Conservation (phyloP, 1,140 invertebrate genomes). For the Luehdorfia chinensis region DNA sequence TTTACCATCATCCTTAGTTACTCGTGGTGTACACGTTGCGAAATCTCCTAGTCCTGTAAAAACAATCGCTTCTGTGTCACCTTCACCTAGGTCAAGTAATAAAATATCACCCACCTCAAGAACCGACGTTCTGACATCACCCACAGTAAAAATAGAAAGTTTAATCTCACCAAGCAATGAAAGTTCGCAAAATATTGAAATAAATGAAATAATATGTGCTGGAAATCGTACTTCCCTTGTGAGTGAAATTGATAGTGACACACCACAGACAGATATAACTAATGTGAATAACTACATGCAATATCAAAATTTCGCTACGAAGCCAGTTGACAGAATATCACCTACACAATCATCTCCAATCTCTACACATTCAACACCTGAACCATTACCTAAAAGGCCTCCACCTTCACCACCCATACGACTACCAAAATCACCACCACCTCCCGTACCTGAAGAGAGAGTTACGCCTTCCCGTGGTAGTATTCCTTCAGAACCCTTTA, state of each 20-base stretch:
- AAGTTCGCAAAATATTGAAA: conserved; percentile 27
- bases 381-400: conserved; percentile 30
- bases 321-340: conserved; percentile 34
- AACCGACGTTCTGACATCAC: conserved; percentile 41
- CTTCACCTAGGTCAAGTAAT: conserved; percentile 54
- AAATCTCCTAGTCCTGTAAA: conserved; percentile 70
- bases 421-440: conserved; percentile 50
- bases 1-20: conserved; percentile 55
- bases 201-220: conserved; percentile 32
- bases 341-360: conserved; percentile 22
- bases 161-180: conserved; percentile 35
- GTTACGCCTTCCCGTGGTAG: background rate
- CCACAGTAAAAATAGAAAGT: conserved; percentile 22
- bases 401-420: conserved; percentile 50
- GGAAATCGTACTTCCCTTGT: conserved; percentile 35
- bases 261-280: conserved; percentile 1
- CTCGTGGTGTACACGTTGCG: conserved; percentile 48
- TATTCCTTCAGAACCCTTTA: conserved; percentile 17
- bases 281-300: conserved; percentile 17
- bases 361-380: conserved; percentile 20
- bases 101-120: conserved; percentile 39
- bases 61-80: conserved; percentile 49
- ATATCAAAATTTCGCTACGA: conserved; percentile 27
- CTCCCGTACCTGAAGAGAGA: conserved; percentile 30
- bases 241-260: conserved; percentile 31